Base-by-base conservation (phyloP, 2,888 invertebrate genomes). In the Ypsolopha scabrella region DNA sequence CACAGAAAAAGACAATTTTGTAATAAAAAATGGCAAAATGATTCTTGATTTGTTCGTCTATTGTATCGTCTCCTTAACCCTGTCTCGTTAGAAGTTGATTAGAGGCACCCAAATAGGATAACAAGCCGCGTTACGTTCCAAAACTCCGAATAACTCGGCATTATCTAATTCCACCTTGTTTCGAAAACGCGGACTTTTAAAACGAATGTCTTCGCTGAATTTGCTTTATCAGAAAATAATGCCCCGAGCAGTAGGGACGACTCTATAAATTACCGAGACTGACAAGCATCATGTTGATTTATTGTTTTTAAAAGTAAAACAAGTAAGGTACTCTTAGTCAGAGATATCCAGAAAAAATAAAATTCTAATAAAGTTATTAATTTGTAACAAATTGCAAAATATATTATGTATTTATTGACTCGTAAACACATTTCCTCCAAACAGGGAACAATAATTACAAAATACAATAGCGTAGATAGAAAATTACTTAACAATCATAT, bases 61-160 rank as follows among this genome's bases (percentile, higher is more conserved):
- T 55, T 67, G 61, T 64, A 54, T 52, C 60, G 24, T 51, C 58
- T 48, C 54, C 62, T 48, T 60, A 55, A 53, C 52, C 50, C 44
- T 62, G 65, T 63, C 70, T 76, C 71, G 71, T 78, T 75, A 74
- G 67, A 70, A 71, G 62, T 72, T 75, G 74, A 76, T 77, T 75
- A 73, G 68, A 68, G 65, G 61, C 61, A 57, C 68, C 70, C 68
- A 72, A 74, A 67, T 68, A 64, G 65, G 68, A 74, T 68, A 68
- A 66, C 65, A 63, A 67, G 63, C 55, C 54, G 54, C 57, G 47
- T 10, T 47, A 36, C 47, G 37, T 46, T 46, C 46, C 59, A 55
- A 59, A 72, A 76, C 65, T 75, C 72, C 58, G 24, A 24, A 24
- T 24, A 24, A 24, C 24, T 24, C 24, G 65, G 68, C 13, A 73